A percentile compares a stretch with the other conserved stretches of the same genome.
Conservation (phyloP, 2,113 vertebrate genomes). For the Rallus limicola region DNA sequence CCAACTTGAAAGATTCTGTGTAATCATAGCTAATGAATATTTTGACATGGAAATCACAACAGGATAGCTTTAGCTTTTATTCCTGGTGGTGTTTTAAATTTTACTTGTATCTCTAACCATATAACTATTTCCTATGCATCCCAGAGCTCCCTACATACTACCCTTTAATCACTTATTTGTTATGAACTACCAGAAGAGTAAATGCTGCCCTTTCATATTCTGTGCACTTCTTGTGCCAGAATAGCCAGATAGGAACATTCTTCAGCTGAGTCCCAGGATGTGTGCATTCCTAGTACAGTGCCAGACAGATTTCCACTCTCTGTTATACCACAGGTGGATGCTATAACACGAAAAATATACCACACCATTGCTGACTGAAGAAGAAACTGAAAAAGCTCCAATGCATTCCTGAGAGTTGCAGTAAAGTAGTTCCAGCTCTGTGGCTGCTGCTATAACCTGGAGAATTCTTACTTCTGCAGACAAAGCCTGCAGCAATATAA, state of each 20-base stretch:
- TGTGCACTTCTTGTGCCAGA: not conserved
- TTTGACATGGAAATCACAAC: not conserved
- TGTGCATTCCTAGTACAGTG: not conserved
- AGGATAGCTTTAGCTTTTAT: not conserved
- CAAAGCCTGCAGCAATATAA: not conserved
- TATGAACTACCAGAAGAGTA: not conserved
- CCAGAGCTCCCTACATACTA: not conserved
- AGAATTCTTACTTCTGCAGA: not conserved
- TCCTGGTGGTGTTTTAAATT: not conserved
- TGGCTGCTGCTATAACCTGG: not conserved
- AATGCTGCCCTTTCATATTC: not conserved
- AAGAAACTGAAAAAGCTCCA: not conserved
- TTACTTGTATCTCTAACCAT: not conserved
- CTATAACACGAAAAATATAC: not conserved
- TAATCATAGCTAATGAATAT: not conserved
- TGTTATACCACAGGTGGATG: accelerated
- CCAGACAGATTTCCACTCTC: not conserved
- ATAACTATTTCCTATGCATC: not conserved
- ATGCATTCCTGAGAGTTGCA: not conserved
- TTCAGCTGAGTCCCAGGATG: not conserved
- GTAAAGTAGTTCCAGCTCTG: not conserved
- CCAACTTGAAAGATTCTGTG: not conserved
- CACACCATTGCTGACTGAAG: not conserved
- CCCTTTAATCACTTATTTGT: not conserved
- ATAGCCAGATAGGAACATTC: not conserved